phyloP scores from a whole-genome alignment of 2,888 invertebrate genomes.

The Leptura quadrifasciata region DNA sequence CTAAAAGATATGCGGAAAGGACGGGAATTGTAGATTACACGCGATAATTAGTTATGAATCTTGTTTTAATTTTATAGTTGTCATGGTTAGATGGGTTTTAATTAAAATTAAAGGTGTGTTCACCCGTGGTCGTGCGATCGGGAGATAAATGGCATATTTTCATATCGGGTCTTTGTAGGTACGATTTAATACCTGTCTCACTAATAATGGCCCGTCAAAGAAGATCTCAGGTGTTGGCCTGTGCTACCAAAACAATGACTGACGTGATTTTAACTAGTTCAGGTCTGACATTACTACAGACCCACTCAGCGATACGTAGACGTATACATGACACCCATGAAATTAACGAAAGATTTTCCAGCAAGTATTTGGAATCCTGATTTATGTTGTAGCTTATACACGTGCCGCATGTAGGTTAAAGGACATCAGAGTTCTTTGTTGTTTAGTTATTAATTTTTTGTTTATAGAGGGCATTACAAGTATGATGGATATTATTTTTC shows the following conservation, averaged over 20 bases:
- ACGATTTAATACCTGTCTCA: slow-evolving; percentile 16
- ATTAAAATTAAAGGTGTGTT: slow-evolving; percentile 47
- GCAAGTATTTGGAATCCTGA: too few relatives aligned
- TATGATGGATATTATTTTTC: too few relatives aligned
- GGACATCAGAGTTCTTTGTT: not conserved
- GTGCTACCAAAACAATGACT: slow-evolving; percentile 27
- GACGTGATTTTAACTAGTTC: slow-evolving; percentile 4
- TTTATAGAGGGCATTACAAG: too few relatives aligned
- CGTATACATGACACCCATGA: not conserved
- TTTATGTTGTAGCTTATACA: not conserved
- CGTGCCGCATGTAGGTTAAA: not conserved
- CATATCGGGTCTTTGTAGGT: slow-evolving; percentile 12
- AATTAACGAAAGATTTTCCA: not conserved
- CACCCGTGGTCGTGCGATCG: slow-evolving; percentile 25
- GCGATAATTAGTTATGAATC: slow-evolving; percentile 41
- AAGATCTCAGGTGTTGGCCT: slow-evolving; percentile 23
- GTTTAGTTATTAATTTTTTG: too few relatives aligned
- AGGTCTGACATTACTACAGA: not conserved
- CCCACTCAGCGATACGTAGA: not conserved
- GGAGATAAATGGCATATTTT: slow-evolving; percentile 34
- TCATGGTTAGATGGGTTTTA: slow-evolving; percentile 39
- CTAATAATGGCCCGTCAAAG: slow-evolving; percentile 26
- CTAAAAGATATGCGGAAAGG: slow-evolving; percentile 37
- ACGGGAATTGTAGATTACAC: slow-evolving; percentile 20
- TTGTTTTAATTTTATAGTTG: slow-evolving; percentile 40